phyloP scores from a whole-genome alignment of 2,113 vertebrate genomes.

The Elephas maximus region DNA sequence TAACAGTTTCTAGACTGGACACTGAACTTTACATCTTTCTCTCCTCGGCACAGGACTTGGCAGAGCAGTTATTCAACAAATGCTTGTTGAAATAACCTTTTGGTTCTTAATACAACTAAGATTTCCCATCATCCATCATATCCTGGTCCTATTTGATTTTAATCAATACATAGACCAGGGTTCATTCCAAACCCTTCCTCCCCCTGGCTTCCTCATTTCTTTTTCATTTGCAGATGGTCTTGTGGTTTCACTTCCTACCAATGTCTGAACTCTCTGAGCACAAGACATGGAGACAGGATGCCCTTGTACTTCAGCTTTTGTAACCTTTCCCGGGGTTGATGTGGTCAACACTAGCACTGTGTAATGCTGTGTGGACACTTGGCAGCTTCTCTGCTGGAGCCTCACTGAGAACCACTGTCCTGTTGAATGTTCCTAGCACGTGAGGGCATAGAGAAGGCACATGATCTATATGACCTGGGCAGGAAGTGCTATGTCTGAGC shows the following conservation, averaged over 20 bases:
- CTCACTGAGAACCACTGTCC: not conserved
- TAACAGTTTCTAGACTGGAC: not conserved
- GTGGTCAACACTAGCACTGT: accelerated
- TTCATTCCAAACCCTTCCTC: constrained; percentile 36
- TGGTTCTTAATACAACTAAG: not conserved
- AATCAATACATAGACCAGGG: not conserved
- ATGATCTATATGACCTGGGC: too few relatives aligned
- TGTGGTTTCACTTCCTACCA: constrained; percentile 73
- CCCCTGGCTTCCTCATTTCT: constrained; percentile 75
- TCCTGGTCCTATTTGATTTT: not conserved
- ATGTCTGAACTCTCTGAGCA: constrained; percentile 25
- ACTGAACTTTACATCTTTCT: not conserved
- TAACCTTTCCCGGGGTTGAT: not conserved
- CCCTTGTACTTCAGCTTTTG: not conserved
- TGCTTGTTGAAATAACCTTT: not conserved
- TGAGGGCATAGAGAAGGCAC: not conserved
- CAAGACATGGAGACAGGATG: not conserved
- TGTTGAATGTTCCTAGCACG: not conserved
- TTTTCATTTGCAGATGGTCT: constrained; percentile 63
- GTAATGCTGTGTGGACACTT: not conserved
- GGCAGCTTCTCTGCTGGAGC: not conserved
- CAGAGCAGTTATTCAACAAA: not conserved
- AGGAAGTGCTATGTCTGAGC: too few relatives aligned
- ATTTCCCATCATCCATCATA: not conserved
- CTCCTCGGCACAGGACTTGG: not conserved